Percentiles rank a stretch among this genome's conserved stretches.
phyloP scores from a whole-genome alignment of 2,888 invertebrate species.

The Drosophila tripunctata region DNA sequence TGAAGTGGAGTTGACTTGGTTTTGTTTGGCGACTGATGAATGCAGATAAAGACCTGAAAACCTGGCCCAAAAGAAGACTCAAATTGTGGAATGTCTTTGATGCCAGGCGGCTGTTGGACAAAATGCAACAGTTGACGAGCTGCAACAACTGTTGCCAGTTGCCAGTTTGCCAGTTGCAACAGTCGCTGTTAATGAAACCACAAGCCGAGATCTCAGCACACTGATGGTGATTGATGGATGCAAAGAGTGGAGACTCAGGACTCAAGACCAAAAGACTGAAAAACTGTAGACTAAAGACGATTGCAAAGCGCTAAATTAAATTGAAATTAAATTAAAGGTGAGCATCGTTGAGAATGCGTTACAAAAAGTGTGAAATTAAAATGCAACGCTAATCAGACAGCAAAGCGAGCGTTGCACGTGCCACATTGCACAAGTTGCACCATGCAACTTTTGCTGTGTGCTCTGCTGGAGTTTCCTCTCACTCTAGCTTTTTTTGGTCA shows the following conservation, averaged over 20 bases:
- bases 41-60: slow-evolving; percentile 69
- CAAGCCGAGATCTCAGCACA: slow-evolving; percentile 9
- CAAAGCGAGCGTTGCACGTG: slow-evolving; percentile 58
- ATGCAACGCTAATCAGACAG: slow-evolving; percentile 78
- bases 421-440: background rate
- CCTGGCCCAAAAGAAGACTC: slow-evolving; percentile 1
- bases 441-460: too few relatives aligned
- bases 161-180: slow-evolving; percentile 6
- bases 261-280: background rate
- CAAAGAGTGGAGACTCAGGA: background rate
- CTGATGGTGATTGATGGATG: slow-evolving; percentile 70
- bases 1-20: slow-evolving; percentile 77
- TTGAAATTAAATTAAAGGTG: slow-evolving; percentile 79
- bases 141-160: slow-evolving; percentile 16
- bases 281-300: slow-evolving; percentile 18
- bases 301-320: slow-evolving; percentile 66
- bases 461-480: slow-evolving; percentile 1
- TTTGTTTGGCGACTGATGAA: slow-evolving; percentile 80
- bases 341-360: slow-evolving; percentile 72
- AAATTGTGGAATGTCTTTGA: slow-evolving; percentile 68
- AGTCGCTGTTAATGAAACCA: slow-evolving; percentile 68
- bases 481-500: background rate
- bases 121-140: slow-evolving; percentile 79
- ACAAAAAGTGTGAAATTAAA: slow-evolving; percentile 80
- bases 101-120: slow-evolving; percentile 68